Conservation (phyloP, 2,113 vertebrate species). For the Grallaria varia region DNA sequence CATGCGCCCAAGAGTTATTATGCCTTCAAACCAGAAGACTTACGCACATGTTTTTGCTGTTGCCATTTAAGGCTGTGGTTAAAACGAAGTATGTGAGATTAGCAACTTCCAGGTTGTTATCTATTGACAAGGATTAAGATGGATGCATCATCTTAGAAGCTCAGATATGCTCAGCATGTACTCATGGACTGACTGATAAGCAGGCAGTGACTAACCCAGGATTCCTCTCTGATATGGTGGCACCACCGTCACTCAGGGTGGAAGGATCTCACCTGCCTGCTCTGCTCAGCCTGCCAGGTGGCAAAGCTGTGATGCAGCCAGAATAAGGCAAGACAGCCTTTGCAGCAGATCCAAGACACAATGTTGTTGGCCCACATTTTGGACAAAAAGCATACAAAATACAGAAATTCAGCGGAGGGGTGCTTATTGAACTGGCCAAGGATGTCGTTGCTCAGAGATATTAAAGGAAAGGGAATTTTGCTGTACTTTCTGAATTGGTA, state of each 20-base stretch:
- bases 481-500: neutral
- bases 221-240: neutral
- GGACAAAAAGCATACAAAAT: neutral
- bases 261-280: neutral
- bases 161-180: neutral
- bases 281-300: neutral
- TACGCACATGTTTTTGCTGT: neutral
- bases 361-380: neutral
- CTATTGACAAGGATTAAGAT: neutral
- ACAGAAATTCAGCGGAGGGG: neutral
- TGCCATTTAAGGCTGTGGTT: neutral
- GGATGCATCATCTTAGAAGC: neutral
- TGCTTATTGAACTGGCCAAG: neutral
- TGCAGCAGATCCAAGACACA: neutral
- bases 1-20: neutral
- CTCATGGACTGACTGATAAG: neutral
- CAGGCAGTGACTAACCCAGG: neutral
- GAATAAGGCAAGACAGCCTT: neutral
- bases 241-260: neutral
- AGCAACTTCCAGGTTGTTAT: neutral
- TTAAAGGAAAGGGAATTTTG: neutral
- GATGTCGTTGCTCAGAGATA: neutral
- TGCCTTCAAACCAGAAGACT: neutral
- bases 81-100: neutral
- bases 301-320: neutral